phyloP scores from a whole-genome alignment of 2,113 vertebrate species.

The Colius striatus region DNA sequence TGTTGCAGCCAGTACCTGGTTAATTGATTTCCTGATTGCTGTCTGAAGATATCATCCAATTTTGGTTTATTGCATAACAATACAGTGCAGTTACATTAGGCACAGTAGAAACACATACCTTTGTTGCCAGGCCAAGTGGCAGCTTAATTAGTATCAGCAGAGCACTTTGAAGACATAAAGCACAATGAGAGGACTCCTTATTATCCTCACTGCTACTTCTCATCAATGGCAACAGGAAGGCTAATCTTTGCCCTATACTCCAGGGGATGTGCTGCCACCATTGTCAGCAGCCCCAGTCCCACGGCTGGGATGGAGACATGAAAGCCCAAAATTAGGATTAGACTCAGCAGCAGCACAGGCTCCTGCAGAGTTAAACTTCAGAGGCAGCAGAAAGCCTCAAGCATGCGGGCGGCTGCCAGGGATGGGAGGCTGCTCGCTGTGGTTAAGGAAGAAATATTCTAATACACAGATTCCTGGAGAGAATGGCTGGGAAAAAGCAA shows the following conservation, averaged over 20 bases:
- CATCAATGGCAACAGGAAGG: not conserved
- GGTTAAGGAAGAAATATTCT: conserved; percentile 41
- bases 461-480: conserved; percentile 32
- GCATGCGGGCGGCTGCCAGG: not conserved
- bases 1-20: not conserved
- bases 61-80: not conserved
- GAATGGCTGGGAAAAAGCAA: conserved; percentile 23
- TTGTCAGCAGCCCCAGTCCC: not conserved
- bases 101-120: not conserved
- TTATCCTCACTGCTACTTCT: not conserved
- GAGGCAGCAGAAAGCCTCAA: not conserved
- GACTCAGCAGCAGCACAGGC: not conserved
- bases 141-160: not conserved
- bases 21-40: conserved; percentile 1
- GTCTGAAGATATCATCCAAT: not conserved
- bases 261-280: not conserved
- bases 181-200: not conserved
- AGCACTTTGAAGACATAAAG: not conserved
- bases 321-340: not conserved
- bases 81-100: not conserved
- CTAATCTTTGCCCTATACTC: not conserved
- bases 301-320: not conserved
- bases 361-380: conserved; percentile 42
- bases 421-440: not conserved
- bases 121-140: not conserved